phyloP scores from a whole-genome alignment of 2,888 invertebrate species.

The Theodoxus fluviatilis region DNA sequence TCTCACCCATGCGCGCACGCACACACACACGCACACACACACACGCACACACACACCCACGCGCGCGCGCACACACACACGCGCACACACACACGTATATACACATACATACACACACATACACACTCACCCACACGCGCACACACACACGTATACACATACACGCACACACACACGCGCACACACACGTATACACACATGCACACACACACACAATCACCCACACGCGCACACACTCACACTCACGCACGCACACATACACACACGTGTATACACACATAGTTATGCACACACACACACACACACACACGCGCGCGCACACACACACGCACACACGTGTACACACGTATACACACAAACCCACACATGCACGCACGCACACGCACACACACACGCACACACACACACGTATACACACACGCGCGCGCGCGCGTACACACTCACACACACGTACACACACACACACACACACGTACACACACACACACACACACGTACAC shows the following conservation, averaged over 20 bases:
- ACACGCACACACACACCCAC: conserved; percentile 4
- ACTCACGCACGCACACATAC: not conserved
- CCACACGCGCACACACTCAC: not conserved
- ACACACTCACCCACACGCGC: not conserved
- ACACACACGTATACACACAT: conserved; percentile 1
- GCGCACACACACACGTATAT: not conserved
- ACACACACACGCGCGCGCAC: conserved; percentile 5
- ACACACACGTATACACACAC: no score
- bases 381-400: no score
- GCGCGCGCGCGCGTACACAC: not conserved
- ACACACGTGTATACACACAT: conserved; percentile 1
- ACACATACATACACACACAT: not conserved
- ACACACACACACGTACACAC: conserved; percentile 7
- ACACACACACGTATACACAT: not conserved
- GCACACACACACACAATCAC: not conserved
- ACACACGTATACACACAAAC: no score
- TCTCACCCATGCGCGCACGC: not conserved
- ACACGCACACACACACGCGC: not conserved
- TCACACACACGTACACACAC: not conserved
- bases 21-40: conserved; percentile 3
- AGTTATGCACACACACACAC: not conserved
- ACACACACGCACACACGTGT: no score
- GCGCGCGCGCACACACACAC: not conserved
- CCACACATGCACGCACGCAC: no score
- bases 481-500: not conserved